phyloP scores from a whole-genome alignment of 37 sponge, comb jelly and placozoan species.

The Ianthella basta region DNA sequence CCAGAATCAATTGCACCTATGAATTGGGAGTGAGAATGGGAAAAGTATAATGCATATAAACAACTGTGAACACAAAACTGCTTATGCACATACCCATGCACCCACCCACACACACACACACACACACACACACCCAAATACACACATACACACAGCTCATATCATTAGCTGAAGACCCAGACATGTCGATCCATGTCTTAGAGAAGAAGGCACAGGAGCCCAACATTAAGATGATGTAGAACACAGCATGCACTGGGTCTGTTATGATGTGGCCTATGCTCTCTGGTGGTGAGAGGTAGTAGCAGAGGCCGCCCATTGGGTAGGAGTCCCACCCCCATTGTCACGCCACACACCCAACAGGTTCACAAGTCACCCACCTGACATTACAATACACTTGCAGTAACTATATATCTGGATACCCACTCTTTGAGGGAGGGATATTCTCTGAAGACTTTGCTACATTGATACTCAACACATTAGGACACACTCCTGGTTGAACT shows the following conservation, averaged over 20 bases:
- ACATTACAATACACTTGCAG: too few species aligned
- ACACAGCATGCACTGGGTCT: conserved; percentile 91
- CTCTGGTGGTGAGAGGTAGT: conserved; percentile 93
- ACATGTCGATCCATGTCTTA: conserved; percentile 97
- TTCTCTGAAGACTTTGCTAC: too few species aligned
- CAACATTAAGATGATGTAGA: conserved; percentile 94
- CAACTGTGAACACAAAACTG: too few species aligned
- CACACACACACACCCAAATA: neutral
- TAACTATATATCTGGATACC: too few species aligned
- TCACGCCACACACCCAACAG: conserved; percentile 88
- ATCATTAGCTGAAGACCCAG: conserved; percentile 94
- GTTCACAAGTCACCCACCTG: conserved; percentile 82
- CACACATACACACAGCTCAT: conserved; percentile 48
- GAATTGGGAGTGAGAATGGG: neutral
- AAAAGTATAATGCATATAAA: neutral
- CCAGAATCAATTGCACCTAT: conserved; percentile 97
- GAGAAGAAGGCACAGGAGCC: conserved; percentile 98
- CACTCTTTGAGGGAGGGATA: too few species aligned
- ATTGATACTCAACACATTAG: too few species aligned
- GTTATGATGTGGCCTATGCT: conserved; percentile 65
- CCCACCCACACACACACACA: neutral
- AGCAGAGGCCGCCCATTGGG: conserved; percentile 93
- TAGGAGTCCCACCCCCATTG: conserved; percentile 70
- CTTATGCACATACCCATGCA: too few species aligned
- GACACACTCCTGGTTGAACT: too few species aligned